A percentile compares a stretch with the other conserved stretches of the same genome.
phyloP scores from a whole-genome alignment of 2,113 vertebrate species.

The Ia io region DNA sequence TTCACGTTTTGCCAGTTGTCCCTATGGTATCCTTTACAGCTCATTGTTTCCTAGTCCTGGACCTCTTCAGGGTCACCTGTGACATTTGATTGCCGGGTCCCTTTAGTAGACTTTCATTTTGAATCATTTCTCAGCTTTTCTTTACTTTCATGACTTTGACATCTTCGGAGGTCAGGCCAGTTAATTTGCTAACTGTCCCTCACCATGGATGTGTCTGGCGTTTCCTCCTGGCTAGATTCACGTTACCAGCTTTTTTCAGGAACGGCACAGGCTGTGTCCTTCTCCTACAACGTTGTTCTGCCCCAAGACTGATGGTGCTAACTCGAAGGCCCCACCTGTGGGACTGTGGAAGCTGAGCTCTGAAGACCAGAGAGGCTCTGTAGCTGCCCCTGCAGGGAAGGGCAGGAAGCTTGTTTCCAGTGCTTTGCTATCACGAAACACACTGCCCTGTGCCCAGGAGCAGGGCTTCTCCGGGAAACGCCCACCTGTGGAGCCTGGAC shows the following conservation, averaged over 20 bases:
- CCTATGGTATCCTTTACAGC: background rate
- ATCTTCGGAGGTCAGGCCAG: background rate
- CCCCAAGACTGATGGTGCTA: background rate
- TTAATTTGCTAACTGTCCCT: background rate
- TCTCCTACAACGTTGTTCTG: background rate
- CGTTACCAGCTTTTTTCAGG: background rate
- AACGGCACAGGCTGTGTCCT: background rate
- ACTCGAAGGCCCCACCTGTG: background rate
- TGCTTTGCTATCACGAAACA: background rate
- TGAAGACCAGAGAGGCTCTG: too few species aligned
- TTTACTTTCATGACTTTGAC: background rate
- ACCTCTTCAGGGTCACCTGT: background rate
- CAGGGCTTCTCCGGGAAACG: background rate
- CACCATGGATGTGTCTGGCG: background rate
- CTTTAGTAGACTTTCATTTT: background rate
- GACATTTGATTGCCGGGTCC: background rate
- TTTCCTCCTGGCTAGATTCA: background rate
- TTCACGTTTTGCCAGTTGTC: background rate
- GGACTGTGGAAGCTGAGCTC: background rate
- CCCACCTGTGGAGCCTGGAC: background rate
- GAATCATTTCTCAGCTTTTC: background rate
- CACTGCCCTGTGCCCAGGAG: fast-evolving
- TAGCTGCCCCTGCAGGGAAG: background rate
- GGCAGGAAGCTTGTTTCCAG: background rate
- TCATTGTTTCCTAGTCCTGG: background rate